A percentile compares a stretch with the other conserved stretches of the same genome.
phyloP scores from a whole-genome alignment of 2,797 vertebrate species.

The Carcharodon carcharias region DNA sequence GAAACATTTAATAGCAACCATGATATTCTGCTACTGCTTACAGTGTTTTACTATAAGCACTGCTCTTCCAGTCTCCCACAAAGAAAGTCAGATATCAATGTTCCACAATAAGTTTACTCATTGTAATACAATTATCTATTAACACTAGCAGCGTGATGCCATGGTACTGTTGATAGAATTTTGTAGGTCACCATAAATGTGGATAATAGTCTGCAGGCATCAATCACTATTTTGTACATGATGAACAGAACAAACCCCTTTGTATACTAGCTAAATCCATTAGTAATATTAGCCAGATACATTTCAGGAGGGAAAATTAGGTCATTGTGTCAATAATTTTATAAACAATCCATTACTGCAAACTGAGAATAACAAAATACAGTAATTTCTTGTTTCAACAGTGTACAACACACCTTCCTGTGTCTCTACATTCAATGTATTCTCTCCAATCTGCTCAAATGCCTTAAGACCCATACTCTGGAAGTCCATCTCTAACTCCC shows the following conservation, averaged over 20 bases:
- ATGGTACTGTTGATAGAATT: neutral
- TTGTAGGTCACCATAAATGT: conserved; percentile 11
- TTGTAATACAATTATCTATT: neutral
- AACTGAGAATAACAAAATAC: neutral
- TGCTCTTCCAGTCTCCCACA: neutral
- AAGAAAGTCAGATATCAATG: neutral
- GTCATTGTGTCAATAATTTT: conserved; percentile 11
- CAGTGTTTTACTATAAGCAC: neutral
- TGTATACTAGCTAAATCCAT: neutral
- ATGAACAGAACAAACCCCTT: neutral
- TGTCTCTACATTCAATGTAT: neutral
- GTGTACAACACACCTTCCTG: neutral
- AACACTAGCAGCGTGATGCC: neutral
- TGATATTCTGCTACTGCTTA: neutral
- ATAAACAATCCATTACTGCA: neutral
- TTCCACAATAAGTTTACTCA: neutral
- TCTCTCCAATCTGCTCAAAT: neutral
- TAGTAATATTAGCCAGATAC: neutral
- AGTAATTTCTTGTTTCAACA: neutral
- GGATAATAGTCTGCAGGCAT: neutral
- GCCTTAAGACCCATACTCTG: neutral
- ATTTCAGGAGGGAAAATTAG: neutral
- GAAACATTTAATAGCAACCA: neutral
- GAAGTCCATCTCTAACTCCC: neutral
- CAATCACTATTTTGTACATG: neutral